Conservation (phyloP, 1,140 invertebrate species). For the Temnothorax longispinosus region DNA sequence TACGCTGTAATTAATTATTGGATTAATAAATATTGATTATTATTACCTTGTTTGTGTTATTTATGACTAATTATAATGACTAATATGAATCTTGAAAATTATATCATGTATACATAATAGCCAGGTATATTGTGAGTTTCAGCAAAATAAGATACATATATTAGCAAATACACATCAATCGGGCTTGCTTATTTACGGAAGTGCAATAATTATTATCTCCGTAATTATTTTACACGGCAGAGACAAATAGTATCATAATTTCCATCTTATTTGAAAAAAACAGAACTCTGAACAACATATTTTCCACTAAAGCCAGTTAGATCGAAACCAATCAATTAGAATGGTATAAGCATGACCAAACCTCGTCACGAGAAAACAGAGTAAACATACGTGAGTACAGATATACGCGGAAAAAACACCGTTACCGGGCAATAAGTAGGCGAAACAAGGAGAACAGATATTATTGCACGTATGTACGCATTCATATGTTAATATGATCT, state of each 20-base stretch:
- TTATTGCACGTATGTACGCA: not conserved
- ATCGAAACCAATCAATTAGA: constrained; percentile 44
- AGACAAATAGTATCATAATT: constrained; percentile 16
- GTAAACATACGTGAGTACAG: not conserved
- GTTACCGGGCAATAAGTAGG: not conserved
- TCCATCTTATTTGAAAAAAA: constrained; percentile 11
- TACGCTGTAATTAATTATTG: not conserved
- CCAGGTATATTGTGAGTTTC: not conserved
- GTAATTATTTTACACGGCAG: not conserved
- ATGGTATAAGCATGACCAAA: not conserved
- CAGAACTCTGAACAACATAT: not conserved
- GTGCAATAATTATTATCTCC: not conserved
- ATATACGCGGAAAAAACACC: not conserved
- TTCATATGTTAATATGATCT: constrained; percentile 13
- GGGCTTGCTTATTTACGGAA: constrained; percentile 22
- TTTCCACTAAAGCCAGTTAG: not conserved
- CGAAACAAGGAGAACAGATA: not conserved
- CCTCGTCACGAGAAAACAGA: not conserved
- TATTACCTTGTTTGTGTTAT: not conserved
- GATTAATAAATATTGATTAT: constrained; percentile 16
- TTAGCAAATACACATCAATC: not conserved
- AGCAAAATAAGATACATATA: not conserved
- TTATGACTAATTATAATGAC: not conserved
- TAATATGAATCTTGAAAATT: not conserved
- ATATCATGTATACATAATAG: not conserved